A percentile compares a stretch with the other conserved stretches of the same genome.
Conservation (phyloP, 2,888 invertebrate species). For the Ochlodes sylvanus region DNA sequence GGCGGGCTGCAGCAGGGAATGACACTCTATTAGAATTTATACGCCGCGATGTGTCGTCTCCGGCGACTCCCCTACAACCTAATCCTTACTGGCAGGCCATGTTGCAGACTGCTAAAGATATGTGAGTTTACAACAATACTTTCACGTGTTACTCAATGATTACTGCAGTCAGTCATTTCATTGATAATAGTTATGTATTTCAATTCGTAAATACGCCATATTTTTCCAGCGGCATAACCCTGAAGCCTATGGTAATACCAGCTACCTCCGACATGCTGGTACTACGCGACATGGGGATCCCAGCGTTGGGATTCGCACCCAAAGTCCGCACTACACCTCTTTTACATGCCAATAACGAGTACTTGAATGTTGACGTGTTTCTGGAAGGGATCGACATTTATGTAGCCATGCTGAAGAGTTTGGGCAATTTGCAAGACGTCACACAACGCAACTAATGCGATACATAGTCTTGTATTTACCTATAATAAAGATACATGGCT, state of each 20-base stretch:
- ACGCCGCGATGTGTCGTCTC: constrained; percentile 56
- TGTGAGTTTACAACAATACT: constrained; percentile 57
- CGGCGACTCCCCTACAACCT: constrained; percentile 82
- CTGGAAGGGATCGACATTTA: constrained; percentile 63
- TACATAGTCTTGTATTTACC: too few species aligned
- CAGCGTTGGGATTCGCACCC: constrained; percentile 65
- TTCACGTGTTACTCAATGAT: too few species aligned
- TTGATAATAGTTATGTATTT: too few species aligned
- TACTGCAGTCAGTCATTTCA: too few species aligned
- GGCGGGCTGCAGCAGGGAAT: constrained; percentile 58
- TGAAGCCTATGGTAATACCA: constrained; percentile 56
- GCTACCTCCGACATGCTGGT: constrained; percentile 64
- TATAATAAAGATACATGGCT: too few species aligned
- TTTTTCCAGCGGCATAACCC: constrained; percentile 57
- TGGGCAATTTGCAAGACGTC: constrained; percentile 44
- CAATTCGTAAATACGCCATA: neutral
- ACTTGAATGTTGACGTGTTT: constrained; percentile 58
- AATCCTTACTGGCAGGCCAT: constrained; percentile 90
- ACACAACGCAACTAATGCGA: neutral
- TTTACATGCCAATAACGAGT: constrained; percentile 61
- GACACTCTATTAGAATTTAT: constrained; percentile 58
- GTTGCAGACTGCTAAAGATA: constrained; percentile 76
- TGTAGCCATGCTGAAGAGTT: constrained; percentile 46
- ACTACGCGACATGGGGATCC: constrained; percentile 60
- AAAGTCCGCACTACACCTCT: constrained; percentile 52